phyloP scores from a whole-genome alignment of 64 coral and sea anemone species.

The Dendrophyllia cribrosa region DNA sequence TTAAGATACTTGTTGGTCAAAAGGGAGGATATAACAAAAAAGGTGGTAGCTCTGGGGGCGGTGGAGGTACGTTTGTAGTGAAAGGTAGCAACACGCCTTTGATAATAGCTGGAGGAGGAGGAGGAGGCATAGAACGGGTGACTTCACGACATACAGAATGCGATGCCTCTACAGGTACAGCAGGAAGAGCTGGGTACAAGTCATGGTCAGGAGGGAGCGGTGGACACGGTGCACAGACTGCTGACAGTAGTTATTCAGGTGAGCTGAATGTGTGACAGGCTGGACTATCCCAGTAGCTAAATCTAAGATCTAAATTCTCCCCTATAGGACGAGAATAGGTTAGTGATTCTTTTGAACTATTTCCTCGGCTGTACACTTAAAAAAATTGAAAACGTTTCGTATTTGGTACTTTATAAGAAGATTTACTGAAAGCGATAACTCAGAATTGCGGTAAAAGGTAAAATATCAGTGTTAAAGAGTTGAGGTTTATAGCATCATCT shows the following conservation, averaged over 20 bases:
- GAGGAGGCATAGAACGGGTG: neutral
- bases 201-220: neutral
- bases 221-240: neutral
- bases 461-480: too few relatives aligned
- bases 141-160: neutral
- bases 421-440: too few relatives aligned
- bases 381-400: too few relatives aligned
- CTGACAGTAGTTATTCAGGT: neutral
- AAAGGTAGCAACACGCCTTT: too few relatives aligned
- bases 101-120: too few relatives aligned
- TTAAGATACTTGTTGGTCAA: constrained; percentile 48
- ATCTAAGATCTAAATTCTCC: too few relatives aligned
- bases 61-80: constrained; percentile 49
- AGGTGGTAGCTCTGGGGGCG: neutral
- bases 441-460: too few relatives aligned
- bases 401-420: too few relatives aligned
- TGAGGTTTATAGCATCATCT: too few relatives aligned
- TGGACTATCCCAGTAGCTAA: neutral
- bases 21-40: neutral
- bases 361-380: too few relatives aligned
- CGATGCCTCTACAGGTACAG: neutral
- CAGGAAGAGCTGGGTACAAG: neutral
- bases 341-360: too few relatives aligned
- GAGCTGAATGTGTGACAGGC: neutral
- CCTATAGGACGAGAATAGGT: too few relatives aligned